Percentiles rank a stretch among this genome's conserved stretches.
Conservation (phyloP, 2,797 vertebrate genomes). For the Sylvia borin region DNA sequence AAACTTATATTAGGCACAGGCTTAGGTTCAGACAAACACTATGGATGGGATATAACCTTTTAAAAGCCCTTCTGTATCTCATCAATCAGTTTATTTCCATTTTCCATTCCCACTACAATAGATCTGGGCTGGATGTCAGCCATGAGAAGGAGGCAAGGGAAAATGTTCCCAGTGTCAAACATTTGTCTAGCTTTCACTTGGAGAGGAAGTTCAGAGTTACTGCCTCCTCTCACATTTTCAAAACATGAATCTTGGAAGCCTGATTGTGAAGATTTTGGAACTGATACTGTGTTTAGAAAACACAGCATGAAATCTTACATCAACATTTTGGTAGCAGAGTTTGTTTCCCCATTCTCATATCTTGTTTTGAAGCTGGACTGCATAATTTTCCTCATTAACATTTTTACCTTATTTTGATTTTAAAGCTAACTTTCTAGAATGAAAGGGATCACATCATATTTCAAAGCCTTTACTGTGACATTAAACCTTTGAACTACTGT, state of each 20-base stretch:
- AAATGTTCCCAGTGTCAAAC: background rate
- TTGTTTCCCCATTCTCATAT: background rate
- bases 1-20: background rate
- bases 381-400: constrained; percentile 54
- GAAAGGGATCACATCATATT: constrained; percentile 60
- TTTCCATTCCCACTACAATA: background rate
- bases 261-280: background rate
- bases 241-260: background rate
- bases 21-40: background rate
- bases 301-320: background rate
- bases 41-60: background rate
- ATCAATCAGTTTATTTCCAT: background rate
- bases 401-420: constrained; percentile 43
- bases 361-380: constrained; percentile 31
- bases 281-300: constrained; percentile 10
- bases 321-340: constrained; percentile 2
- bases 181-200: background rate
- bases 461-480: constrained; percentile 67
- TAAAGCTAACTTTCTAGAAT: constrained; percentile 63
- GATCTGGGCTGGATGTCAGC: fast-evolving
- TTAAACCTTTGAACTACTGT: constrained; percentile 70
- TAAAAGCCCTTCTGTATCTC: background rate
- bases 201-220: background rate
- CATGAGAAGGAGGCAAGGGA: background rate
- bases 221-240: background rate